A percentile compares a stretch with the other conserved stretches of the same genome.
Evolutionary conservation across 2,113 vertebrate genomes (phyloP).

Genomic region (Herpailurus yagouaroundi): DNA sequence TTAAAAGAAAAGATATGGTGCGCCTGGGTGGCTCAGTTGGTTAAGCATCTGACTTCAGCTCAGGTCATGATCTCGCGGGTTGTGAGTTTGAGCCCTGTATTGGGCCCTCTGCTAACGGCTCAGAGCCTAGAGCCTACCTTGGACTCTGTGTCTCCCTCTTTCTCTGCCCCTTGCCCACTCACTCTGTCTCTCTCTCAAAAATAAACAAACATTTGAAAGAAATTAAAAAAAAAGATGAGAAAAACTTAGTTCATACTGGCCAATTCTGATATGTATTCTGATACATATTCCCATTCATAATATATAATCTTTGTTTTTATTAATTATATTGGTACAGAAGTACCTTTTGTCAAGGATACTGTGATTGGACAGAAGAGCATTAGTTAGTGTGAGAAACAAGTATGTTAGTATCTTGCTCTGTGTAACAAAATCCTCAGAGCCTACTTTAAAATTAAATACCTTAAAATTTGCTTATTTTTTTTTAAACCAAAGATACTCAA

Average conservation of each 20-base stretch:
- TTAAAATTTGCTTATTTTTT: slow-evolving; percentile 48
- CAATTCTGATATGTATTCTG: not conserved
- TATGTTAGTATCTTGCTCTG: not conserved
- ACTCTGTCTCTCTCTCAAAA: too few species aligned
- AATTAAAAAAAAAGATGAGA: not conserved
- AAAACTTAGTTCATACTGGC: not conserved
- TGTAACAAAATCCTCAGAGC: slow-evolving; percentile 23
- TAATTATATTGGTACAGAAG: not conserved
- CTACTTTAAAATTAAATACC: slow-evolving; percentile 43
- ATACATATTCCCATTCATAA: not conserved
- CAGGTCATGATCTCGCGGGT: too few species aligned
- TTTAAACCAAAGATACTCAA: slow-evolving; percentile 54
- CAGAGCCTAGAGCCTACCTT: too few species aligned
- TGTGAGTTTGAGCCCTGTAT: too few species aligned
- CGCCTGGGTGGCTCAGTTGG: too few species aligned
- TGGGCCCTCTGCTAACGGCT: too few species aligned
- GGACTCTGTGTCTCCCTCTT: too few species aligned
- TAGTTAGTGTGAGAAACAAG: not conserved
- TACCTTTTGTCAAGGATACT: not conserved
- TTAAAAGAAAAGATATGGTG: not conserved
- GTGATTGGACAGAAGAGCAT: not conserved
- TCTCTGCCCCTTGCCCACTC: too few species aligned
- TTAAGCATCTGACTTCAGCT: too few species aligned
- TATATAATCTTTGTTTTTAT: not conserved
- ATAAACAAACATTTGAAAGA: too few species aligned